Evolutionary conservation across 2,797 vertebrate genomes (phyloP).

Genomic region (Chaunax sp.): DNA sequence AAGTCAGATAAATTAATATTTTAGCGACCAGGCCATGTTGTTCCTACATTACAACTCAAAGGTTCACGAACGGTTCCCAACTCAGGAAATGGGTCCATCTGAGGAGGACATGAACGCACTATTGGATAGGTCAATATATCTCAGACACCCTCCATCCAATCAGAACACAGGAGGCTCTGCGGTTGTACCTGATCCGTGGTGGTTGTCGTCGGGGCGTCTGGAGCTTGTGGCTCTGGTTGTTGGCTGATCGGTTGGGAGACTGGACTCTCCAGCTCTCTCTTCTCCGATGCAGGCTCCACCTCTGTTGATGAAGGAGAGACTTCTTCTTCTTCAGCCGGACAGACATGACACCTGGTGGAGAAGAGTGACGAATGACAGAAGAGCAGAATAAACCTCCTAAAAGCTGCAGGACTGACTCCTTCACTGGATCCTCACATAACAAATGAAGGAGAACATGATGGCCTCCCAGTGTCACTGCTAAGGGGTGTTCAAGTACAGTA

Average conservation of each 20-base stretch:
- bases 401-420: no score
- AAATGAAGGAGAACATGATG: no score
- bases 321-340: constrained; percentile 24
- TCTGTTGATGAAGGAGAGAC: constrained; percentile 27
- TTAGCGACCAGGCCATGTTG: no score
- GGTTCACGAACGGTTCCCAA: no score
- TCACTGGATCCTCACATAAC: no score
- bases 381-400: not conserved
- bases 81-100: no score
- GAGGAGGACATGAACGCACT: no score
- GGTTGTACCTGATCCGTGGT: constrained; percentile 58
- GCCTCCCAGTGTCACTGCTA: no score
- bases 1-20: no score
- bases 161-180: not conserved
- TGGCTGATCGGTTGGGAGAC: constrained; percentile 31
- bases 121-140: no score
- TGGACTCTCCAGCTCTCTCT: constrained; percentile 43
- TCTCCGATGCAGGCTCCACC: constrained; percentile 37
- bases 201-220: constrained; percentile 4
- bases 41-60: no score
- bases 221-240: constrained; percentile 52
- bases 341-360: constrained; percentile 65
- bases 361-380: not conserved
- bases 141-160: not conserved
- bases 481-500: no score